Conservation (phyloP, 2,797 vertebrate genomes). For the Parauchenoglanis ngamensis region DNA sequence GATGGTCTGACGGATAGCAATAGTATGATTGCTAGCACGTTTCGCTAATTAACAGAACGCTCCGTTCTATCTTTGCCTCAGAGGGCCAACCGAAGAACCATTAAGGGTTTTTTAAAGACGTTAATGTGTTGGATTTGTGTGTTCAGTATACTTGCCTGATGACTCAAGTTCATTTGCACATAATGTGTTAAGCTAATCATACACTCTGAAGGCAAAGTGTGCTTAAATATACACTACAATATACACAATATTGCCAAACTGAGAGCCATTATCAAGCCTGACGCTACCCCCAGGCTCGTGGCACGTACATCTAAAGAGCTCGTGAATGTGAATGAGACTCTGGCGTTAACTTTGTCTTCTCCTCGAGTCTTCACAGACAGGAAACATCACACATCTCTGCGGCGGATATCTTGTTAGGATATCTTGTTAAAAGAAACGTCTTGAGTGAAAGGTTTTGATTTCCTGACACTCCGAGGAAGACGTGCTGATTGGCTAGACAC, state of each 20-base stretch:
- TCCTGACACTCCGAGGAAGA: constrained; percentile 35
- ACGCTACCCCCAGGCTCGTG: not conserved
- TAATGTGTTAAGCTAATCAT: not conserved
- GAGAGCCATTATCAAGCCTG: constrained; percentile 13
- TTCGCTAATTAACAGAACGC: not conserved
- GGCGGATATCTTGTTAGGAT: not conserved
- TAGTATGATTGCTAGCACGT: too few species aligned
- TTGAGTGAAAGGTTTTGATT: constrained; percentile 18
- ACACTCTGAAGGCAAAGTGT: not conserved
- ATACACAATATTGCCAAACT: not conserved
- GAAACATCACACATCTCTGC: too few species aligned
- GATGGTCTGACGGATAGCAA: too few species aligned
- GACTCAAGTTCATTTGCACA: not conserved
- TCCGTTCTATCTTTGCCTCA: not conserved
- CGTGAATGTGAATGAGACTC: not conserved
- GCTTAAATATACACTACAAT: not conserved
- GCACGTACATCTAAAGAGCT: not conserved
- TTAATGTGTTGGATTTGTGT: not conserved
- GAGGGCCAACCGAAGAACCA: not conserved
- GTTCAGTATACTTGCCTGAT: not conserved
- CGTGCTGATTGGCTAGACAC: constrained; percentile 4
- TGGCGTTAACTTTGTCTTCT: not conserved
- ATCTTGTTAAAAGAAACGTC: constrained; percentile 5
- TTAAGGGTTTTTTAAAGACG: not conserved
- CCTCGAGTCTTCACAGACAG: not conserved